Base-by-base conservation (phyloP, 2,888 invertebrate species). In the Troides aeacus region DNA sequence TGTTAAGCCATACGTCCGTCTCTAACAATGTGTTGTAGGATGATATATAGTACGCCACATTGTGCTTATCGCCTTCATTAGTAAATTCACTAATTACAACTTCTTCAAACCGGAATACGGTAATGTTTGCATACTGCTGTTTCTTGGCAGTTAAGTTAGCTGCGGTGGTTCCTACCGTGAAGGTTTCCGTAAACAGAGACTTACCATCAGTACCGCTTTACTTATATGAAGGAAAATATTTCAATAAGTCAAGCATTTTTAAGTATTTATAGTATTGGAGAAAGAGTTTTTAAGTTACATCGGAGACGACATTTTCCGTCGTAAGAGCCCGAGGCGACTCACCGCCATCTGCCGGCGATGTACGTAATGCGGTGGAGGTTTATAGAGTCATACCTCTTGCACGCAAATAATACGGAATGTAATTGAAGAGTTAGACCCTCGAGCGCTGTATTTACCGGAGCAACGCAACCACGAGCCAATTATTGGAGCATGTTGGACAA, bases 331-430 rank as follows among this genome's bases (percentile, higher is more conserved):
- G 61, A n/a, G 72, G 78, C 79, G 76, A 62, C 70, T 69, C 42
- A 57, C 74, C 60, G 71, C 77, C 78, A 78, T 76, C 74, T 78
- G 78, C 73, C 75, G 73, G 74, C 69, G 66, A 70, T 71, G 73
- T 75, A 71, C 72, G 75, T 77, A 76, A 74, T 73, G 72, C 71
- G 46, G 65, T 68, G 62, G 39, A 68, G 53, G 68, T 66, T 59
- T 69, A 70, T 66, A 66, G 42, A 66, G 56, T 18, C 53, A 53
- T 62, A 62, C 36, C 46, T 6, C 53, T 21, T 70, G 62, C 69
- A 70, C 62, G 69, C 66, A 57, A 70, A 66, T 70, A 70, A 66
- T 68, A 24, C 23, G 42, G 62, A 62, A 66, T 50, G 69, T 66
- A 70, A 70, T 70, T 70, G 66, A 65, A 56, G 62, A 70, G 21